phyloP scores from a whole-genome alignment of 2,113 vertebrate species.

The Candoia aspera region DNA sequence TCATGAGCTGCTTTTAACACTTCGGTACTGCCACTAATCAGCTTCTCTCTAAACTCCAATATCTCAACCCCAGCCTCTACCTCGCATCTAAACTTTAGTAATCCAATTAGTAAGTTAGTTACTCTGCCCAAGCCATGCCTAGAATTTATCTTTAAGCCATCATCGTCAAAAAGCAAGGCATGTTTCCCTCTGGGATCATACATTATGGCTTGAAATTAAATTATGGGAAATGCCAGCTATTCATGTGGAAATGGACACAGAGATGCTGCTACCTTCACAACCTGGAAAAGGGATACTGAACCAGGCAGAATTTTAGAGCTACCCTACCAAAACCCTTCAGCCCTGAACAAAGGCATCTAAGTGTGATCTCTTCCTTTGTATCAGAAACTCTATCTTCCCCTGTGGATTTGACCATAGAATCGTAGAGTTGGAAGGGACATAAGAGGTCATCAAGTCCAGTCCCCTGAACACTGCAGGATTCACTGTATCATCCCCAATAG shows the following conservation, averaged over 20 bases:
- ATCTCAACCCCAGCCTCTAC: neutral
- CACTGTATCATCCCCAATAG: neutral
- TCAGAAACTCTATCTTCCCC: neutral
- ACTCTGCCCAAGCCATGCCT: neutral
- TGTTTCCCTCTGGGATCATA: neutral
- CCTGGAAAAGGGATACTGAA: neutral
- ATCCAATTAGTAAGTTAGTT: slow-evolving; percentile 15
- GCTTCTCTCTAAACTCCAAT: neutral
- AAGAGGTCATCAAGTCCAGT: neutral
- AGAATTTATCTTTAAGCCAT: neutral
- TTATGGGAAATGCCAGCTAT: neutral
- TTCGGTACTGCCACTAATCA: neutral
- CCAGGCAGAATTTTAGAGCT: neutral
- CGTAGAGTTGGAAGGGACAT: neutral
- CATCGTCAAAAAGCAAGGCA: neutral
- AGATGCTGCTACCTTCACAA: neutral
- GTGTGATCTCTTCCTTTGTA: neutral
- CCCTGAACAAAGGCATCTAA: neutral
- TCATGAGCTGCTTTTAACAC: slow-evolving; percentile 4
- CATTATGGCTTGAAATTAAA: neutral
- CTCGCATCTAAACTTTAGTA: slow-evolving; percentile 10
- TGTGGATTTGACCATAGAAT: neutral
- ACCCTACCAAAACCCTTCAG: neutral
- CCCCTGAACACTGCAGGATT: neutral
- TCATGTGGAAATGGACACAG: neutral